Percentiles rank a stretch among this genome's conserved stretches.
Evolutionary conservation across 1,140 invertebrate species (phyloP).

Genomic region (Vollenhovia emeryi): DNA sequence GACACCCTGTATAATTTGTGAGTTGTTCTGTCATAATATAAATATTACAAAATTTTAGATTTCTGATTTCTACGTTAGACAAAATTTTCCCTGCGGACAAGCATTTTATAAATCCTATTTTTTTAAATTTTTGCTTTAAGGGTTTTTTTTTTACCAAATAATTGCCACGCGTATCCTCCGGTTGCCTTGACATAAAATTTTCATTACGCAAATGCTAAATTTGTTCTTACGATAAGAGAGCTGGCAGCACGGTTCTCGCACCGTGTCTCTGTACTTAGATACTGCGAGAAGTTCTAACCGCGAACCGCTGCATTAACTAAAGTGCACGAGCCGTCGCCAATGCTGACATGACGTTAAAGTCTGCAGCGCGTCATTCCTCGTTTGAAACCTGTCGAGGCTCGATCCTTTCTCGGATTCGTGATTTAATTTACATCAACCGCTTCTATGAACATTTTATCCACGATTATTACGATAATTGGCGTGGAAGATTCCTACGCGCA

Average conservation of each 20-base stretch:
- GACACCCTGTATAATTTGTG: no score
- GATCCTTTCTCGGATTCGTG: not conserved
- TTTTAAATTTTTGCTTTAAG: not conserved
- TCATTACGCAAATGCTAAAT: not conserved
- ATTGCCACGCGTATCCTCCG: not conserved
- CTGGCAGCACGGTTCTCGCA: not conserved
- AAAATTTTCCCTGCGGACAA: not conserved
- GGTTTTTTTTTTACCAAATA: not conserved
- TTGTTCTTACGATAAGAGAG: not conserved
- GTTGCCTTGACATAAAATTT: not conserved
- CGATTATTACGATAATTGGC: conserved; percentile 8
- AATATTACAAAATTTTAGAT: not conserved
- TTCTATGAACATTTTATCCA: conserved; percentile 11
- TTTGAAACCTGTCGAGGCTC: not conserved
- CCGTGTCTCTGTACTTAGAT: not conserved
- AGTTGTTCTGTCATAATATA: not conserved
- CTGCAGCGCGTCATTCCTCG: conserved; percentile 7
- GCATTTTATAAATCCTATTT: not conserved
- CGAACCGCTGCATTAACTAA: conserved; percentile 75
- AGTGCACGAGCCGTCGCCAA: conserved; percentile 68
- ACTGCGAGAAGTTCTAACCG: conserved; percentile 67
- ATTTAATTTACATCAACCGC: conserved; percentile 20
- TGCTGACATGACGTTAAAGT: conserved; percentile 27
- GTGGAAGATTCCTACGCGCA: not conserved
- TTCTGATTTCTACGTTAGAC: not conserved